Conservation (phyloP, 2,888 invertebrate species). For the Lacanobia oleracea region DNA sequence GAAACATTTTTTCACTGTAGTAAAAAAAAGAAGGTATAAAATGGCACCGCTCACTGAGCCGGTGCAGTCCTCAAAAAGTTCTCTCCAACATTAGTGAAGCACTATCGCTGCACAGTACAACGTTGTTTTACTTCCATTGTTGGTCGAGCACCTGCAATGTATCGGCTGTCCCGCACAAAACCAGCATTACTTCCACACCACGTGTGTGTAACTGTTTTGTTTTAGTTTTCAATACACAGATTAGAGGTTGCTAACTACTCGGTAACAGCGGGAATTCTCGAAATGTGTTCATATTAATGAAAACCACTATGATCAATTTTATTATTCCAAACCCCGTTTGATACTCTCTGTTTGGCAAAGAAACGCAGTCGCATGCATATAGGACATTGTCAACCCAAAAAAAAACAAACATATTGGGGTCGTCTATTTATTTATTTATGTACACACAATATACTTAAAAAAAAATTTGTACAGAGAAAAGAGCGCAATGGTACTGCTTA, state of each 20-base stretch:
- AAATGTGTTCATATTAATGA: too few species aligned
- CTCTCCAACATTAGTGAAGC: slow-evolving; percentile 11
- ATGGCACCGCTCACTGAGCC: not conserved
- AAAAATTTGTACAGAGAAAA: too few species aligned
- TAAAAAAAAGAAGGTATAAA: not conserved
- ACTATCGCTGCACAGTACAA: not conserved
- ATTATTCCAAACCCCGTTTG: too few species aligned
- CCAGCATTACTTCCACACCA: slow-evolving; percentile 27
- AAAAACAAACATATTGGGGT: too few species aligned
- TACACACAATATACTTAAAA: too few species aligned
- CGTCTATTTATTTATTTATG: too few species aligned
- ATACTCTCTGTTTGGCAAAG: not conserved
- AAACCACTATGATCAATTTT: too few species aligned
- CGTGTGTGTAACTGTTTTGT: slow-evolving; percentile 10
- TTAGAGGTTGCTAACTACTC: slow-evolving; percentile 7
- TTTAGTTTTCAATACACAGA: slow-evolving; percentile 31
- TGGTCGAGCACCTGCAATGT: slow-evolving; percentile 6
- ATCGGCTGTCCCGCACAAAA: slow-evolving; percentile 15
- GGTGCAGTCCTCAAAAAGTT: slow-evolving; percentile 6
- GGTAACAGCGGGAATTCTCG: not conserved
- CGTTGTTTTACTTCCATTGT: slow-evolving; percentile 12
- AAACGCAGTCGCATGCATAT: not conserved
- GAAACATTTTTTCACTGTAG: too few species aligned
- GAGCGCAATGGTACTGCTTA: too few species aligned
- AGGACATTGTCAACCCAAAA: not conserved